Conservation (phyloP, 2,113 vertebrate species). For the Ardeotis arabs region DNA sequence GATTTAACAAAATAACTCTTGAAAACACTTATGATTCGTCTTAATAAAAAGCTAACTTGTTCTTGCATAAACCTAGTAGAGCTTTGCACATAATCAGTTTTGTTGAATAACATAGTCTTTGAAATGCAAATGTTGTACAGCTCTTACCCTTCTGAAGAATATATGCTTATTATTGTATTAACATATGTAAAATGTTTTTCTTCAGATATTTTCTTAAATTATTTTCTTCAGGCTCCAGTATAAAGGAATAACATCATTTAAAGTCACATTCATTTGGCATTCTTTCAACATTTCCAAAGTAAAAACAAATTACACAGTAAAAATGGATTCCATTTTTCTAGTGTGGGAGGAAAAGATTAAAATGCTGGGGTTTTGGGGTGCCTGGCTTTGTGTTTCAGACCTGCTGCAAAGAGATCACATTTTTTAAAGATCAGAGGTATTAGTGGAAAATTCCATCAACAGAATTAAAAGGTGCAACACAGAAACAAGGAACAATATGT, state of each 20-base stretch:
- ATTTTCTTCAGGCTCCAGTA: not conserved
- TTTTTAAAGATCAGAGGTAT: not conserved
- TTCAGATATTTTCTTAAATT: not conserved
- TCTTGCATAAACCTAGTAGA: not conserved
- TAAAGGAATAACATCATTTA: not conserved
- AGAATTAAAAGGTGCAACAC: not conserved
- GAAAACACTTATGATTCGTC: not conserved
- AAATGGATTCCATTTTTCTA: not conserved
- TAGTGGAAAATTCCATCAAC: not conserved
- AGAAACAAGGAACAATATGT: not conserved
- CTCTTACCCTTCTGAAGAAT: not conserved
- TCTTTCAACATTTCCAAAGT: not conserved
- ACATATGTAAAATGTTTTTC: constrained; percentile 29
- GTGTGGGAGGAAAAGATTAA: not conserved
- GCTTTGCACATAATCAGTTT: not conserved
- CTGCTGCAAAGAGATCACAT: not conserved
- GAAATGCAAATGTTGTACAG: constrained; percentile 43
- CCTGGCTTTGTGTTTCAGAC: not conserved
- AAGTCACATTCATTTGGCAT: not conserved
- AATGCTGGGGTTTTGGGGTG: not conserved
- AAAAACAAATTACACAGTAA: not conserved
- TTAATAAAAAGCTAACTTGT: not conserved
- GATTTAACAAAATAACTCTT: constrained; percentile 33
- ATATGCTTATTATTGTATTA: constrained; percentile 33
- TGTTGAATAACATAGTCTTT: constrained; percentile 12